Conservation (phyloP, 2,113 vertebrate species). For the Casuarius casuarius region DNA sequence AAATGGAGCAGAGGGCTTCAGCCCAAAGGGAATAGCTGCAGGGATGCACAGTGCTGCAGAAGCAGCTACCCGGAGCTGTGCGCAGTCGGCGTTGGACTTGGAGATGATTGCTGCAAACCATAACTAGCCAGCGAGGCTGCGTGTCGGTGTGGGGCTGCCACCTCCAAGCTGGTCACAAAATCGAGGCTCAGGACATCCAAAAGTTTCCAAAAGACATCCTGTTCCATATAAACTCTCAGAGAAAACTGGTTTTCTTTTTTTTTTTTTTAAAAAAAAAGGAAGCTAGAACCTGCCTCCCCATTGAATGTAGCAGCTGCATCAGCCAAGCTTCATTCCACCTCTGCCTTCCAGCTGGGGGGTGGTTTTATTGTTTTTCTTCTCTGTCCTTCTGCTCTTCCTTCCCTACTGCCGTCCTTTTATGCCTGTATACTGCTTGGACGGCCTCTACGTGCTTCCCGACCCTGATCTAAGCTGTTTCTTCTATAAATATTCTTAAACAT, state of each 20-base stretch:
- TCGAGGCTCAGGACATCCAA: neutral
- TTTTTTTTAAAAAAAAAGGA: fast-evolving
- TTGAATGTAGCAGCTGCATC: fast-evolving
- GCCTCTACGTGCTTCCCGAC: neutral
- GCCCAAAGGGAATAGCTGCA: neutral
- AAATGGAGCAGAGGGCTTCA: fast-evolving
- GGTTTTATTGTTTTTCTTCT: fast-evolving
- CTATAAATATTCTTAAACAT: neutral
- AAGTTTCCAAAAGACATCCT: neutral
- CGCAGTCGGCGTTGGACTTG: fast-evolving
- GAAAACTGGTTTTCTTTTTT: neutral
- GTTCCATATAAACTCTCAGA: neutral
- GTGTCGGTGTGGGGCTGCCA: neutral
- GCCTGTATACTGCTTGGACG: neutral
- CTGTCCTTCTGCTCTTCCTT: neutral
- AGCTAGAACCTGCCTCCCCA: neutral
- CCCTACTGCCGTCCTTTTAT: neutral
- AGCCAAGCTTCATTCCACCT: neutral
- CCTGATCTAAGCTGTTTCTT: neutral
- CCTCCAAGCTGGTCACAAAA: neutral
- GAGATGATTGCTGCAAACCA: neutral
- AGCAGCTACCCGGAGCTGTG: fast-evolving
- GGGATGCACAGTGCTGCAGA: fast-evolving
- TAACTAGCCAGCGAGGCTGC: neutral
- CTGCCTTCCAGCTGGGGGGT: neutral